A percentile compares a stretch with the other conserved stretches of the same genome.
Evolutionary conservation across 2,113 vertebrate species (phyloP).

Genomic region (Vimba vimba): DNA sequence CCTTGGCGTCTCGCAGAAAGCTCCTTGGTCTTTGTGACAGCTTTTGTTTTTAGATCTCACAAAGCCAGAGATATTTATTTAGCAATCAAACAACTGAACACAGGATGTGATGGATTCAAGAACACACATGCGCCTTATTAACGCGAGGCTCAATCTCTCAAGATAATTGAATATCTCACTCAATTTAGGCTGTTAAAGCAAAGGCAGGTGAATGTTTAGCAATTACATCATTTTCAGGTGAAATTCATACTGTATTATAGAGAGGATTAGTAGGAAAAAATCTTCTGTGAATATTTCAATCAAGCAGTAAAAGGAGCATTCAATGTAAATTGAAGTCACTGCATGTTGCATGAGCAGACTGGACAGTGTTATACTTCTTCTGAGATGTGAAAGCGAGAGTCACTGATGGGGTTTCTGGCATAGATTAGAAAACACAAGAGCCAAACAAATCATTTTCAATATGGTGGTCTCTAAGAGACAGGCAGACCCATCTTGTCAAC

Average conservation of each 20-base stretch:
- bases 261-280: neutral
- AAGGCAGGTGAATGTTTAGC: neutral
- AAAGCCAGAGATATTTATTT: slow-evolving; percentile 35
- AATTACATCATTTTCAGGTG: neutral
- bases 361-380: neutral
- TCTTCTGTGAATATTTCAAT: neutral
- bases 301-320: neutral
- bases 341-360: neutral
- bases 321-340: neutral
- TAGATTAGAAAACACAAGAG: slow-evolving; percentile 23
- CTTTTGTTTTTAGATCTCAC: neutral
- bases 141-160: neutral
- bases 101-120: neutral
- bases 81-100: slow-evolving; percentile 33
- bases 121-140: slow-evolving; percentile 24
- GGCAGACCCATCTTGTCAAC: neutral
- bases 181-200: neutral
- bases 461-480: neutral
- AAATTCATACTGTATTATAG: neutral
- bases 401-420: neutral
- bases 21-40: slow-evolving; percentile 23
- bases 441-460: neutral
- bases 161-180: neutral
- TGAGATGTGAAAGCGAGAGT: neutral
- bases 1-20: neutral